These are phyloP conservation scores for Hypselothyrea guttata DNA, from an alignment of 2,888 invertebrate genomes.

Conservation along the genomic window DNA sequence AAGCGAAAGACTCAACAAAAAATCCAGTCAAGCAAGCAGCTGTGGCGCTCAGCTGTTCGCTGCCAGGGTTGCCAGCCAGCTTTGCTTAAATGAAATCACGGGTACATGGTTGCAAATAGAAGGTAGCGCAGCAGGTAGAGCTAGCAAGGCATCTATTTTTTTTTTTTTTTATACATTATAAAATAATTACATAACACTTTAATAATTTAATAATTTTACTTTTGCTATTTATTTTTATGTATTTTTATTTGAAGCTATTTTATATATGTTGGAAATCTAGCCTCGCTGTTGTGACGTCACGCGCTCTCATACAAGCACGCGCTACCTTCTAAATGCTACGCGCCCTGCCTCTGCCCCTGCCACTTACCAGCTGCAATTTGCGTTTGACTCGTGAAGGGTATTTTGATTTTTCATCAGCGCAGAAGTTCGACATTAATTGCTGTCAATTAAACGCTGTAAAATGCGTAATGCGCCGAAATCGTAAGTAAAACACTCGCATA, in stretches of 20 bases:
- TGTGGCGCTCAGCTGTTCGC: constrained; percentile 19
- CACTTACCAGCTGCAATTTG: constrained; percentile 45
- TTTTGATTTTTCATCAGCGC: constrained; percentile 31
- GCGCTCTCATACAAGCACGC: neutral
- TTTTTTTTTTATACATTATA: no score
- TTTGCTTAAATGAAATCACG: no score
- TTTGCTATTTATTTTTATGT: no score
- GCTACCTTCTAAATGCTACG: constrained; percentile 26
- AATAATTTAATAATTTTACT: no score
- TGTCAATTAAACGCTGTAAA: constrained; percentile 42
- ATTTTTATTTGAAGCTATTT: no score
- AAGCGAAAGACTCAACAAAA: constrained; percentile 27
- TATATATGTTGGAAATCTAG: no score
- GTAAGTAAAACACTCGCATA: constrained; percentile 42
- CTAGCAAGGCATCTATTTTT: no score
- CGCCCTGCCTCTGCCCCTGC: neutral
- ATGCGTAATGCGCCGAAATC: constrained; percentile 78
- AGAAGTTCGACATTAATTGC: constrained; percentile 45
- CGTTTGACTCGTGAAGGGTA: constrained; percentile 81
- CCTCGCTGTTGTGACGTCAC: constrained; percentile 31
- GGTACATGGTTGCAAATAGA: no score
- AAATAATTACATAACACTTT: no score
- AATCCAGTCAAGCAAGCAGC: constrained; percentile 46
- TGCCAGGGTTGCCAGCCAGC: neutral
- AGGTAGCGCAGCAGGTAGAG: no score